Evolutionary conservation across 2,113 vertebrate species (phyloP).

Genomic region (Oplegnathus fasciatus): DNA sequence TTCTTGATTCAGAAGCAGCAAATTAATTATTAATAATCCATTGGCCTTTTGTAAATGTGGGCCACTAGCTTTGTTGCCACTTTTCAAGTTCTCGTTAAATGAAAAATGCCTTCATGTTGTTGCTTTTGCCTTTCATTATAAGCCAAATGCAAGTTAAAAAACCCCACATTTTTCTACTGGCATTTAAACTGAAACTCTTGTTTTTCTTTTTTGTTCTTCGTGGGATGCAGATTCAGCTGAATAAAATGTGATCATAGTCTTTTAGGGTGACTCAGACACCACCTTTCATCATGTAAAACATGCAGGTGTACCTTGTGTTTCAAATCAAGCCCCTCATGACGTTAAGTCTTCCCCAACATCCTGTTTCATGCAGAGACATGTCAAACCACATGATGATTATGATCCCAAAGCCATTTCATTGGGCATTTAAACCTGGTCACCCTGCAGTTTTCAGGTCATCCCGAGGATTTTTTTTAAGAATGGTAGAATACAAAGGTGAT

Average conservation of each 20-base stretch:
- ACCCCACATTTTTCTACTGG: neutral
- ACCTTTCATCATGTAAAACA: neutral
- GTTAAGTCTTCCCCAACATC: neutral
- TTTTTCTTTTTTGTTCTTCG: neutral
- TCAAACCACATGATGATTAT: conserved; percentile 4
- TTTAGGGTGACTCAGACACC: neutral
- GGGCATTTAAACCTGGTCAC: neutral
- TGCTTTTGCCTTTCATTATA: neutral
- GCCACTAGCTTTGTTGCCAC: neutral
- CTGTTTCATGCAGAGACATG: conserved; percentile 18
- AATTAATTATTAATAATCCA: no score
- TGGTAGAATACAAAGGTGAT: neutral
- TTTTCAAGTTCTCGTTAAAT: neutral
- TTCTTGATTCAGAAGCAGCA: neutral
- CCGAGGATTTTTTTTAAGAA: neutral
- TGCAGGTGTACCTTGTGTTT: neutral
- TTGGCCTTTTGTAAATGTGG: neutral
- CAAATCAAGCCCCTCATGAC: conserved; percentile 4
- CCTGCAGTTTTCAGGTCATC: neutral
- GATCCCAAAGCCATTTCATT: neutral
- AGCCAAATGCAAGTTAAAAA: neutral
- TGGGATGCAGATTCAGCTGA: neutral
- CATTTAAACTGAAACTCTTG: neutral
- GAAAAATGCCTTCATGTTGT: no score
- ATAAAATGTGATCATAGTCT: neutral